A percentile compares a stretch with the other conserved stretches of the same genome.
phyloP scores from a whole-genome alignment of 2,797 vertebrate species.

The Taenioides sp. region DNA sequence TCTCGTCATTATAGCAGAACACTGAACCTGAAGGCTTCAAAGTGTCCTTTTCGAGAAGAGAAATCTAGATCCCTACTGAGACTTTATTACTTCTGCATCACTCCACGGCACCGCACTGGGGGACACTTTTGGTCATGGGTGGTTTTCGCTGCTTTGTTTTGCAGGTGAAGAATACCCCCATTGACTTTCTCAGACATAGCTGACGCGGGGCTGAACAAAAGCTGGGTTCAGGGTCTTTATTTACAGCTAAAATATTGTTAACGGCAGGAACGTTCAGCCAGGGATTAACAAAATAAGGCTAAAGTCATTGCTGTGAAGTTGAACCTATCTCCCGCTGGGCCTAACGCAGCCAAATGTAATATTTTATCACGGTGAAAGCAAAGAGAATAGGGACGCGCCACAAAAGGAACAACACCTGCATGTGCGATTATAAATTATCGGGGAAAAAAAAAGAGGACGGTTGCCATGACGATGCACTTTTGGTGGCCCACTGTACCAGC shows the following conservation, averaged over 20 bases:
- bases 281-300: conserved; percentile 25
- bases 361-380: conserved; percentile 34
- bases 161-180: conserved; percentile 54
- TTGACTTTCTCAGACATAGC: conserved; percentile 48
- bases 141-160: conserved; percentile 48
- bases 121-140: conserved; percentile 38
- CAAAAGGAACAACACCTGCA: conserved; percentile 48
- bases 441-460: conserved; percentile 13
- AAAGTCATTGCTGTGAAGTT: conserved; percentile 37
- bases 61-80: conserved; percentile 20
- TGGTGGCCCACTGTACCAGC: conserved; percentile 5
- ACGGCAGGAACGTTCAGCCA: conserved; percentile 42
- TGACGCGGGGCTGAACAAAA: conserved; percentile 44
- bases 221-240: conserved; percentile 57
- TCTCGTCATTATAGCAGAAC: conserved; percentile 13
- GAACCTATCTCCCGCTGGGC: conserved; percentile 44
- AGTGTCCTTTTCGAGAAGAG: conserved; percentile 13
- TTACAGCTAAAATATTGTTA: conserved; percentile 68
- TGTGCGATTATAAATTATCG: conserved; percentile 41
- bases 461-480: conserved; percentile 2
- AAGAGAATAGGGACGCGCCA: conserved; percentile 19
- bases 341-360: conserved; percentile 31
- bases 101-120: conserved; percentile 32
- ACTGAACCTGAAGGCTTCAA: conserved; percentile 33
- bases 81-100: conserved; percentile 55